Percentiles rank a stretch among this genome's conserved stretches.
These are phyloP conservation scores for Perca fluviatilis DNA, from an alignment of 2,113 vertebrate species.

Conservation along the genomic window DNA sequence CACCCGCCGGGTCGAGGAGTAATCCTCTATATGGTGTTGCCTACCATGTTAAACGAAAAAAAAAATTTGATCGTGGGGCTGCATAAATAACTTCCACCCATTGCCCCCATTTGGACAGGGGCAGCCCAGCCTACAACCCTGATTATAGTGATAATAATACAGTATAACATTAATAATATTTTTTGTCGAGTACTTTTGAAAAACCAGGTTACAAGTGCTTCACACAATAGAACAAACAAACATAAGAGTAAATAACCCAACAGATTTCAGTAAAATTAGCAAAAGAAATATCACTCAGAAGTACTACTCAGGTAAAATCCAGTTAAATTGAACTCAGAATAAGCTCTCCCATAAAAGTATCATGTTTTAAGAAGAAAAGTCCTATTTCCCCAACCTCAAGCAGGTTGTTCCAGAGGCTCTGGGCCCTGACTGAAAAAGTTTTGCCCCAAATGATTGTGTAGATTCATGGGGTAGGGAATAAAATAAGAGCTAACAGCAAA, in stretches of 20 bases:
- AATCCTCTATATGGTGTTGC: too few species aligned
- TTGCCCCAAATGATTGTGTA: not conserved
- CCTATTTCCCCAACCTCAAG: not conserved
- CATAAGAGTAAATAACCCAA: too few species aligned
- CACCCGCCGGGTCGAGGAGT: too few species aligned
- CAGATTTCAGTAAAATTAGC: too few species aligned
- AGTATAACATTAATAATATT: not conserved
- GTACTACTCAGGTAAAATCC: too few species aligned
- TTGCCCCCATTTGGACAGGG: not conserved
- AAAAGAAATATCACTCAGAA: too few species aligned
- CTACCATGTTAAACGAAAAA: not conserved
- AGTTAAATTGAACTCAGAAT: not conserved
- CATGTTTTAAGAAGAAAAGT: not conserved
- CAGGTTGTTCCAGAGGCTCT: not conserved
- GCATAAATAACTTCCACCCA: not conserved
- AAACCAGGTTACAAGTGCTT: too few species aligned
- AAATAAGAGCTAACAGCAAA: not conserved
- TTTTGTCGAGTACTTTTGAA: too few species aligned
- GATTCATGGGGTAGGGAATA: not conserved
- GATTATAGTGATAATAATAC: not conserved
- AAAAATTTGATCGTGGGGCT: not conserved
- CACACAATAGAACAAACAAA: too few species aligned
- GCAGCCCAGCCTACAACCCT: not conserved
- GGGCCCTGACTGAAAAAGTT: not conserved
- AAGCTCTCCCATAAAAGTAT: not conserved